Conservation (phyloP, 2,113 vertebrate genomes). For the Cathartes aura region DNA sequence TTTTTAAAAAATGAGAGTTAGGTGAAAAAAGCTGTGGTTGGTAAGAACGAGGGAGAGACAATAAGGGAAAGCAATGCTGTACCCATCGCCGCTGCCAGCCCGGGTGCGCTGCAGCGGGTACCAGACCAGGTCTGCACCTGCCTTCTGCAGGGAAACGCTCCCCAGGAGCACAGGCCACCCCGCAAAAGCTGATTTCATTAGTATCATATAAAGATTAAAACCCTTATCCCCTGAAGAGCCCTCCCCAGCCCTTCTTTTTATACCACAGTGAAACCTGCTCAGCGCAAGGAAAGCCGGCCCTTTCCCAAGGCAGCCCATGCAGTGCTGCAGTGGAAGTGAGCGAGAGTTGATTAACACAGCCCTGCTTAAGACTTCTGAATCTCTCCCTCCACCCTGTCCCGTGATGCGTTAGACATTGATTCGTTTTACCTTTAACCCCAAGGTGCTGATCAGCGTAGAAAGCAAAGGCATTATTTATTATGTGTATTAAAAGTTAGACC, state of each 20-base stretch:
- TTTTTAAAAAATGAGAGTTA: not conserved
- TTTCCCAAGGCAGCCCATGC: not conserved
- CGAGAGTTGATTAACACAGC: not conserved
- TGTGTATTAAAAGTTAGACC: not conserved
- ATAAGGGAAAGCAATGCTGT: not conserved
- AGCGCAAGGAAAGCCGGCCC: fast-evolving
- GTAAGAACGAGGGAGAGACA: not conserved
- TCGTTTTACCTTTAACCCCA: not conserved
- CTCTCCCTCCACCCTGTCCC: not conserved
- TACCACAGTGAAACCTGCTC: not conserved
- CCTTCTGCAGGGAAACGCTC: not conserved
- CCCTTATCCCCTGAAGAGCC: not conserved
- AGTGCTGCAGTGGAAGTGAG: not conserved
- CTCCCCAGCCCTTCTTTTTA: not conserved
- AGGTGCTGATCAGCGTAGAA: not conserved
- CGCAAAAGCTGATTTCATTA: not conserved
- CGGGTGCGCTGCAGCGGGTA: not conserved
- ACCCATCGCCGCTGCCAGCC: not conserved
- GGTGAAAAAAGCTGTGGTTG: not conserved
- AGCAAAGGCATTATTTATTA: not conserved
- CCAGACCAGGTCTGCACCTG: not conserved
- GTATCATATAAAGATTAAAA: not conserved
- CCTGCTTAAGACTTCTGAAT: not conserved
- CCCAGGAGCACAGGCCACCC: not conserved
- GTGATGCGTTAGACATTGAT: not conserved